Percentiles rank a stretch among this genome's conserved stretches.
phyloP scores from a whole-genome alignment of 2,888 invertebrate species.

The Coecobrya sp. region DNA sequence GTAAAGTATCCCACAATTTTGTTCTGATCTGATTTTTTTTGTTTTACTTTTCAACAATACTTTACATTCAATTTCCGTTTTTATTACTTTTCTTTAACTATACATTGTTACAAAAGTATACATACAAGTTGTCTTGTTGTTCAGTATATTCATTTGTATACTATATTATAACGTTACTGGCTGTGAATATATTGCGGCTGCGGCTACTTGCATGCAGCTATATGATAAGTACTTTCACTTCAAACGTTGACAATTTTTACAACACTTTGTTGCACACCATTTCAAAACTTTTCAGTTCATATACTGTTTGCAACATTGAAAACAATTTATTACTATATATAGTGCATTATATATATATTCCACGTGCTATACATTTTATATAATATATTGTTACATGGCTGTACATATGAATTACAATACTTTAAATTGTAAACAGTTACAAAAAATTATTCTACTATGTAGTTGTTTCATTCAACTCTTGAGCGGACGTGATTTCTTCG shows the following conservation, averaged over 20 bases:
- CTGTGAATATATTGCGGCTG: slow-evolving; percentile 67
- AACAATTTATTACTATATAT: slow-evolving; percentile 34
- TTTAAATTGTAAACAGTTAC: slow-evolving; percentile 34
- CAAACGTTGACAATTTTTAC: slow-evolving; percentile 23
- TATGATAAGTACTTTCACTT: slow-evolving; percentile 51
- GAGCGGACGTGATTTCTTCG: slow-evolving; percentile 80
- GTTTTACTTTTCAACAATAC: slow-evolving; percentile 5
- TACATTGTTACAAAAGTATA: slow-evolving; percentile 49
- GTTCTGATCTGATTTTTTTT: background rate
- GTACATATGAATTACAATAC: slow-evolving; percentile 21
- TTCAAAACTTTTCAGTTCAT: slow-evolving; percentile 57
- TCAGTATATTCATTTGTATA: slow-evolving; percentile 1
- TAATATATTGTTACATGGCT: slow-evolving; percentile 65
- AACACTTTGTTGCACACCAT: slow-evolving; percentile 62
- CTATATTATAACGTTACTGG: slow-evolving; percentile 26
- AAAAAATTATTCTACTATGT: slow-evolving; percentile 6
- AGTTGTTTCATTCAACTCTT: slow-evolving; percentile 30
- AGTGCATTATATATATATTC: slow-evolving; percentile 57
- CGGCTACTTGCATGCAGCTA: slow-evolving; percentile 73
- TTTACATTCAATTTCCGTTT: slow-evolving; percentile 35
- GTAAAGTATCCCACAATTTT: slow-evolving; percentile 55
- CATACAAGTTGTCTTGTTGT: slow-evolving; percentile 45
- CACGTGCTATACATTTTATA: slow-evolving; percentile 50
- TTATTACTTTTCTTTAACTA: slow-evolving; percentile 9
- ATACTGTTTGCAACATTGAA: slow-evolving; percentile 44